Evolutionary conservation across 2,113 vertebrate species (phyloP).

Genomic region (Macquaria ambigua): DNA sequence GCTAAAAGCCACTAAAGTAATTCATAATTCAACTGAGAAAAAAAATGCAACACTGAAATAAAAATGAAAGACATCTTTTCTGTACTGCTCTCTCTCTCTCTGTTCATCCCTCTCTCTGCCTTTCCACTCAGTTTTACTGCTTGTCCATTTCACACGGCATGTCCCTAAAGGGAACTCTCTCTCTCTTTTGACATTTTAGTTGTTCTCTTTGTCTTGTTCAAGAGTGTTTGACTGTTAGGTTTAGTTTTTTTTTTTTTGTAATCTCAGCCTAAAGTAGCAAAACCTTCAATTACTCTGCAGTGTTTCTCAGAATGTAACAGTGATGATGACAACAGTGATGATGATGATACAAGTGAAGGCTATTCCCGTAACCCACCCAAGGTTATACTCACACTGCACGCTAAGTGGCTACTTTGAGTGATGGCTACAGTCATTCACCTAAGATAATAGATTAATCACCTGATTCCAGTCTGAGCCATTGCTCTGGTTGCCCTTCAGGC

Average conservation of each 20-base stretch:
- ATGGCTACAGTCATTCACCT: conserved; percentile 51
- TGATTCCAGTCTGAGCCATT: conserved; percentile 6
- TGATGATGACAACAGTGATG: conserved; percentile 12
- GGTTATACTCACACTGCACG: conserved; percentile 53
- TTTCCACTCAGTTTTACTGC: conserved; percentile 22
- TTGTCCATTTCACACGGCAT: conserved; percentile 42
- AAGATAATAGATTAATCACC: conserved; percentile 67
- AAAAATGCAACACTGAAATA: conserved; percentile 9
- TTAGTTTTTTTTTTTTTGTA: neutral
- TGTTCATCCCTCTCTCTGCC: conserved; percentile 8
- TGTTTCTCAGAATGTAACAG: conserved; percentile 15
- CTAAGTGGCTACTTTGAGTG: conserved; percentile 60
- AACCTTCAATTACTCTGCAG: conserved; percentile 19
- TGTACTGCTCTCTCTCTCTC: neutral
- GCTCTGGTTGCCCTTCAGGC: conserved; percentile 57
- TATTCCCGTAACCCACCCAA: conserved; percentile 62
- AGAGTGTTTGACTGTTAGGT: conserved; percentile 18
- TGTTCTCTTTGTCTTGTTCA: conserved; percentile 29
- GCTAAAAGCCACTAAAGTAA: conserved; percentile 49
- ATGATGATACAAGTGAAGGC: conserved; percentile 45
- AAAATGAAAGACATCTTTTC: conserved; percentile 23
- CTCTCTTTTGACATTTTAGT: conserved; percentile 49
- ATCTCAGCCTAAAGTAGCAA: conserved; percentile 16
- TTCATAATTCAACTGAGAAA: conserved; percentile 45
- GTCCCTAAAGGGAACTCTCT: conserved; percentile 44